Evolutionary conservation across 2,113 vertebrate genomes (phyloP), one percentile per base, ranked within the genome.

Genomic region (Podarcis raffonei): DNA sequence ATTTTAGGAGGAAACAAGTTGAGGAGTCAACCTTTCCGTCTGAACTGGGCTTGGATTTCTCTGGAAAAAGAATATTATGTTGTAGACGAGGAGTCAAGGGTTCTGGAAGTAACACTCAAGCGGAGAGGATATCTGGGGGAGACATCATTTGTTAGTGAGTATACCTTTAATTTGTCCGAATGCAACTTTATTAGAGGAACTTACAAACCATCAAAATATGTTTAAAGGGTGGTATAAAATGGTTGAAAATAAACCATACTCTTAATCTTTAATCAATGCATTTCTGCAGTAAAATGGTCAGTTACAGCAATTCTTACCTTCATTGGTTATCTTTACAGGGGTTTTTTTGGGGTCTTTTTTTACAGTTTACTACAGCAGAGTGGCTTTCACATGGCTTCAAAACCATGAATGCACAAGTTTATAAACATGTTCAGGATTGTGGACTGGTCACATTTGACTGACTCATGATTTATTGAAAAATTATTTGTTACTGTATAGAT

Each of bases 1-100:
- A 85, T 80, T 89, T 66, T 90, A 98, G 98, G 95, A 71, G 97
- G 97, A 91, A 98, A 98, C 88, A 96, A 97, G 90, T 93, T 98
- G 78, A 97, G 96, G 87, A 96, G 96, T 32, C 97, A 98, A 90
- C 93, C 95, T 2, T 98, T 98, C 93, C 91, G 94, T 59, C 95
- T 98, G 59, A 97, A 98, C 94, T 98, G 98, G 98, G 96, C 98
- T 90, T 98, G 98, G 97, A 97, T 98, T 94, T 98, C 97, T 32
- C 87, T 99, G 95, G 98, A 98, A 94, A 97, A 89, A 92, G 96
- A 98, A 75, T 97, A 95, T 89, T 98, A 97, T 27, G 27, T 97
- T 48, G 93, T 98, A 90, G 97, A 98, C 77, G 98, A 98, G 91
- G 98, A 97, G 4, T 96, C 96, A 62, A 96, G 87, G n/a, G 97